These are phyloP conservation scores for Porites divaricata DNA, from an alignment of 92 coral and sea anemone species.

Conservation along the genomic window DNA sequence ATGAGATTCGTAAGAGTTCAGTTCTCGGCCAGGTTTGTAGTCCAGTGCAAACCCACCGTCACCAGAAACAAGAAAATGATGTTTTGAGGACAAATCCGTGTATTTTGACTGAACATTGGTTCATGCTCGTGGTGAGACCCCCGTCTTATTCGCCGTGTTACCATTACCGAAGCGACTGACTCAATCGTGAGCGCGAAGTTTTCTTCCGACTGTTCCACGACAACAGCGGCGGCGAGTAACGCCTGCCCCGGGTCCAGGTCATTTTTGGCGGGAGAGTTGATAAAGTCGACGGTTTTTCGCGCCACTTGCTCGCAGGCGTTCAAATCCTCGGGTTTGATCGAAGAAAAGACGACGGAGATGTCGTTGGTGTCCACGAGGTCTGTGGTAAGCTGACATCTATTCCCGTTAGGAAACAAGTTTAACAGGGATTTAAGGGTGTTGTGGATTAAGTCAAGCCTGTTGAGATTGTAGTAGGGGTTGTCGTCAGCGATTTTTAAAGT, in stretches of 20 bases:
- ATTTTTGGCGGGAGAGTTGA: slow-evolving; percentile 66
- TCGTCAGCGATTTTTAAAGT: slow-evolving; percentile 25
- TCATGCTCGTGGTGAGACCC: slow-evolving; percentile 50
- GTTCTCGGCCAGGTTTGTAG: not conserved
- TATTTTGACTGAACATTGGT: not conserved
- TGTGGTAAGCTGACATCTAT: slow-evolving; percentile 71
- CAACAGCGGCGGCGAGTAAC: slow-evolving; percentile 73
- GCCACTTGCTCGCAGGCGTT: slow-evolving; percentile 70
- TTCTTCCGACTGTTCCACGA: slow-evolving; percentile 25
- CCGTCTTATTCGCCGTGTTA: slow-evolving; percentile 43
- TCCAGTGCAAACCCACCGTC: slow-evolving; percentile 9
- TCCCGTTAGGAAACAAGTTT: slow-evolving; percentile 30
- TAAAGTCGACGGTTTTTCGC: slow-evolving; percentile 42
- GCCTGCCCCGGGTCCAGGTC: slow-evolving; percentile 60
- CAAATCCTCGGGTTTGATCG: slow-evolving; percentile 52
- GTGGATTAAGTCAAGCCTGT: slow-evolving; percentile 57
- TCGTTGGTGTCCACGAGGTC: slow-evolving; percentile 85
- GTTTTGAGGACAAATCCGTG: slow-evolving; percentile 5
- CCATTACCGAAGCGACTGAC: not conserved
- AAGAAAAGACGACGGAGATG: slow-evolving; percentile 65
- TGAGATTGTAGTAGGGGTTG: slow-evolving; percentile 54
- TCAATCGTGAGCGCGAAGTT: slow-evolving; percentile 18
- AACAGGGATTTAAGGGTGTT: slow-evolving; percentile 49
- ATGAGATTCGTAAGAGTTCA: slow-evolving; percentile 6
- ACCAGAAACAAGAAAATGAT: not conserved